Percentiles rank a stretch among this genome's conserved stretches.
Evolutionary conservation across 2,113 vertebrate genomes (phyloP).

Genomic region (Phoxinus phoxinus): DNA sequence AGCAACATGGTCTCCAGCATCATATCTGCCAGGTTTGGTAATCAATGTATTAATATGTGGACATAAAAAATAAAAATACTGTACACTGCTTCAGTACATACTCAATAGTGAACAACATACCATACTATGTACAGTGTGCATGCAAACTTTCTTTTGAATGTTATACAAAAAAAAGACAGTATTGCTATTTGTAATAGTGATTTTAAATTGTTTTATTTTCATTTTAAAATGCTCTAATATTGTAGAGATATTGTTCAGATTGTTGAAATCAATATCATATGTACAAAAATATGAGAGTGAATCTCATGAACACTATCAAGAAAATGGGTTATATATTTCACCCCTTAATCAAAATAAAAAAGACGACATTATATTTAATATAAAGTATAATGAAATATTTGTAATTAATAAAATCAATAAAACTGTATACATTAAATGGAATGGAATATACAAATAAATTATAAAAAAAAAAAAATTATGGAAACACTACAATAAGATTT

Average conservation of each 20-base stretch:
- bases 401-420: neutral
- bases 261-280: neutral
- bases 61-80: too few relatives aligned
- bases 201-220: neutral
- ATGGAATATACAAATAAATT: neutral
- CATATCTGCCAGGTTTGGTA: conserved; percentile 72
- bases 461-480: neutral
- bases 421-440: neutral
- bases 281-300: neutral
- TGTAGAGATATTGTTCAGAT: neutral
- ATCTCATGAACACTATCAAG: neutral
- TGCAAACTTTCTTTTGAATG: neutral
- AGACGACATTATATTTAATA: neutral
- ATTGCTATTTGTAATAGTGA: neutral
- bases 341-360: neutral
- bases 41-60: neutral
- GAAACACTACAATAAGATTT: too few relatives aligned
- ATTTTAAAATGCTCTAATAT: neutral
- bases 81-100: neutral
- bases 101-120: neutral
- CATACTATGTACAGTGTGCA: neutral
- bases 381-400: neutral
- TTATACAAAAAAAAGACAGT: neutral
- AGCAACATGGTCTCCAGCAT: conserved; percentile 85
- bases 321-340: neutral